Conservation (phyloP, 2,113 vertebrate genomes). For the Nettapus auritus region DNA sequence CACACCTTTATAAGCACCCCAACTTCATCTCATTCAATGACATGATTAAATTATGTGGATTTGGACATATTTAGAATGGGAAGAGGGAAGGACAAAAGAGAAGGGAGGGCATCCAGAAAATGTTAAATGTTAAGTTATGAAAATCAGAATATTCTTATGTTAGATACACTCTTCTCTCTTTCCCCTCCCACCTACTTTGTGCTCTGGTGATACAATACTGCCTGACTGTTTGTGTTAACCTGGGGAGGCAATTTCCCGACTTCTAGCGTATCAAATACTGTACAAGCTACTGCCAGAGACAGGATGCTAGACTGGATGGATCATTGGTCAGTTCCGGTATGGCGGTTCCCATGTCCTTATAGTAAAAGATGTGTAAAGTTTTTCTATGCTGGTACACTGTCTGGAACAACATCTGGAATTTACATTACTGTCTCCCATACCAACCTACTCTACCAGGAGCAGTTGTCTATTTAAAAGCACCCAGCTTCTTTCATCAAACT, state of each 20-base stretch:
- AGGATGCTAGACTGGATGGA: neutral
- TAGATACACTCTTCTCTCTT: neutral
- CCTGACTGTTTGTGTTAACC: neutral
- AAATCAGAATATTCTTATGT: neutral
- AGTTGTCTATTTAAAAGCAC: constrained; percentile 18
- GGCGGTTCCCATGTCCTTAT: neutral
- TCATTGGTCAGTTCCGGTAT: neutral
- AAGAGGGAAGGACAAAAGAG: neutral
- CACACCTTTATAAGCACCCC: neutral
- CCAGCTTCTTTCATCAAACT: neutral
- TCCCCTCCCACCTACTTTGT: neutral
- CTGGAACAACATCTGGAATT: constrained; percentile 45
- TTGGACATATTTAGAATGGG: neutral
- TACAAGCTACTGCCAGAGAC: neutral
- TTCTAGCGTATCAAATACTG: neutral
- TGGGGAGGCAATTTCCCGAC: neutral
- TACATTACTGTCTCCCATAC: constrained; percentile 1
- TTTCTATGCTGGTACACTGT: constrained; percentile 10
- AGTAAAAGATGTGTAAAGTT: neutral
- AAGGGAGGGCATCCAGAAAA: neutral
- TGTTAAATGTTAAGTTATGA: neutral
- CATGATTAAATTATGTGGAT: neutral
- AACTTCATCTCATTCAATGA: neutral
- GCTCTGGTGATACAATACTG: neutral
- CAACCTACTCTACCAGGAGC: neutral